Evolutionary conservation across 1,140 invertebrate genomes (phyloP).

Genomic region (Hypsibius dujardini): DNA sequence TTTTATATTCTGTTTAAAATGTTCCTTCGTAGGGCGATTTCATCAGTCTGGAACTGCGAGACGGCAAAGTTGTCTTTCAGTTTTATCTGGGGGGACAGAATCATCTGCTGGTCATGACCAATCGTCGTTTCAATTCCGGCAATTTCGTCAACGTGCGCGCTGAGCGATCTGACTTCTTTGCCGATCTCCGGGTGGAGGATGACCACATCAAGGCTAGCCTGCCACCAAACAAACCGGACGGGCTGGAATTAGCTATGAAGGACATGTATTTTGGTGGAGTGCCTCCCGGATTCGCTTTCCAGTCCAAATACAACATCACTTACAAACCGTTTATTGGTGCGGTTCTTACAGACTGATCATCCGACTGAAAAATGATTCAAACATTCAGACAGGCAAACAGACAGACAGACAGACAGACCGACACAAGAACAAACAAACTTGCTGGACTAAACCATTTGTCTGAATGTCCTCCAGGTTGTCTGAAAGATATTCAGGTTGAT

Average conservation of each 20-base stretch:
- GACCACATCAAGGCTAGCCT: constrained; percentile 43
- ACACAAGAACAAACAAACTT: no score
- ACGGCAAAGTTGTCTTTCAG: constrained; percentile 54
- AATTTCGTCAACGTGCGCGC: constrained; percentile 57
- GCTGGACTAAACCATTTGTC: no score
- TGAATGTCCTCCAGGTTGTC: no score
- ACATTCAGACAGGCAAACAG: no score
- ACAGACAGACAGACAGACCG: no score
- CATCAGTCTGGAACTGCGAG: constrained; percentile 52
- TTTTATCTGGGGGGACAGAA: constrained; percentile 40
- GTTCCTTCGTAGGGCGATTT: constrained; percentile 45
- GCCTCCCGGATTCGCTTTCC: constrained; percentile 44
- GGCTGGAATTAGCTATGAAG: constrained; percentile 30
- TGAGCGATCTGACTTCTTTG: constrained; percentile 25
- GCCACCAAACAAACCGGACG: constrained; percentile 28
- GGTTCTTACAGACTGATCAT: no score
- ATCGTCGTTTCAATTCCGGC: constrained; percentile 58
- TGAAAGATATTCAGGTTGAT: constrained; percentile 56
- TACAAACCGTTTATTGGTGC: constrained; percentile 49
- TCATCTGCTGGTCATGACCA: constrained; percentile 46
- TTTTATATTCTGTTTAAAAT: no score
- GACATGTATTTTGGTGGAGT: constrained; percentile 54
- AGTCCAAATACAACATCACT: constrained; percentile 26
- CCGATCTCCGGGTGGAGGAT: constrained; percentile 45
- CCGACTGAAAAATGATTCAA: no score